These are phyloP conservation scores for Adoxophyes honmai DNA, from an alignment of 1,140 invertebrate genomes.

Conservation along the genomic window DNA sequence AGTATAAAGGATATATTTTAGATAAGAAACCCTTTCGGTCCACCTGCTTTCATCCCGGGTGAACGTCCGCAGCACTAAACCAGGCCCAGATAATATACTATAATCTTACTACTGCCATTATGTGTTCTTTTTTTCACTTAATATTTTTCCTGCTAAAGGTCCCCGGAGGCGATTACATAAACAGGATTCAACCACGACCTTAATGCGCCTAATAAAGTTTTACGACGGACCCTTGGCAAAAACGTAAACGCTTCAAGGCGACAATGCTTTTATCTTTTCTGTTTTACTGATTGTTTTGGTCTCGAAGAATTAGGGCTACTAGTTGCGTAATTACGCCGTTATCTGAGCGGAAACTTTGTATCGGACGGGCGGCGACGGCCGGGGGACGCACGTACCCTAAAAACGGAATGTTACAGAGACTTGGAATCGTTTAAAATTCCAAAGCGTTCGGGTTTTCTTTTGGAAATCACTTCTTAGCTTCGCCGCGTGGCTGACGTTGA, in stretches of 20 bases:
- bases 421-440: constrained; percentile 47
- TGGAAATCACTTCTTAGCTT: constrained; percentile 47
- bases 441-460: constrained; percentile 35
- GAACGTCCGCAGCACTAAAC: constrained; percentile 4
- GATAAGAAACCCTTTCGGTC: constrained; percentile 15
- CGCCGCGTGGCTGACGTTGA: constrained; percentile 44
- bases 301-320: constrained; percentile 50
- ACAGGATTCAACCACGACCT: constrained; percentile 75
- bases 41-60: constrained; percentile 5
- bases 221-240: constrained; percentile 70
- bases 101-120: constrained; percentile 50
- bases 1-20: not conserved
- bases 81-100: constrained; percentile 24
- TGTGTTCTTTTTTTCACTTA: constrained; percentile 68
- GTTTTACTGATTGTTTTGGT: constrained; percentile 72
- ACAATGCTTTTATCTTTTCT: constrained; percentile 75
- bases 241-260: constrained; percentile 69
- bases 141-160: constrained; percentile 71
- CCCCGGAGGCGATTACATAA: constrained; percentile 73
- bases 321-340: constrained; percentile 12
- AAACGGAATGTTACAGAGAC: constrained; percentile 10
- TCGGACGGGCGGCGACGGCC: constrained; percentile 4
- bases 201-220: constrained; percentile 77
- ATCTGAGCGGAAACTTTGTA: not conserved
- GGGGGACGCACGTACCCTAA: not conserved